A percentile compares a stretch with the other conserved stretches of the same genome.
Evolutionary conservation across 1,140 invertebrate species (phyloP).

Genomic region (Drosophila littoralis): DNA sequence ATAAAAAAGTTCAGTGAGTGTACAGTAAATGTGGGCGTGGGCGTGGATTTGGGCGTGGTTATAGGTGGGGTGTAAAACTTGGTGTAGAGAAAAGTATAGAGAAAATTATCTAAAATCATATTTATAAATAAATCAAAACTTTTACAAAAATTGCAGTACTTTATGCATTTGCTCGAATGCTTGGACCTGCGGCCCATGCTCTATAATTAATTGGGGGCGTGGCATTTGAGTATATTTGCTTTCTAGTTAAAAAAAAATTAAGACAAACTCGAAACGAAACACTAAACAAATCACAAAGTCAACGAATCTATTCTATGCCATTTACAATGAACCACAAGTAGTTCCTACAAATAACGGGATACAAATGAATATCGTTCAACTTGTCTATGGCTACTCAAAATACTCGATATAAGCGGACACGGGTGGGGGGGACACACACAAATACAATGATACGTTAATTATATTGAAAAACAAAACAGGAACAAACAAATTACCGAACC

Average conservation of each 20-base stretch:
- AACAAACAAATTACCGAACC: constrained; percentile 75
- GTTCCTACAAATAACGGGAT: constrained; percentile 60
- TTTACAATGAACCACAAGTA: constrained; percentile 42
- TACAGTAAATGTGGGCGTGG: constrained; percentile 35
- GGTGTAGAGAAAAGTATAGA: not conserved
- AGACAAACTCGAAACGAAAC: constrained; percentile 47
- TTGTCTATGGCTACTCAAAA: constrained; percentile 11
- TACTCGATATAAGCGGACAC: constrained; percentile 19
- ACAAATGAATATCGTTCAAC: constrained; percentile 41
- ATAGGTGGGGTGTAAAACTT: constrained; percentile 12
- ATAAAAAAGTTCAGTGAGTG: constrained; percentile 57
- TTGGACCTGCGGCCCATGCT: constrained; percentile 8
- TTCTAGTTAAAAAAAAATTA: constrained; percentile 16
- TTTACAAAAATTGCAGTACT: constrained; percentile 63
- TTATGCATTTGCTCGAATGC: constrained; percentile 76
- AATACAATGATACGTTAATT: constrained; percentile 37
- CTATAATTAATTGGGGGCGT: constrained; percentile 4
- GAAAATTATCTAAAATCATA: constrained; percentile 25
- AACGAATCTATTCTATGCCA: constrained; percentile 44
- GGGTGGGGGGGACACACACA: constrained; percentile 28
- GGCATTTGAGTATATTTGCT: not conserved
- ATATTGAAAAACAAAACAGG: constrained; percentile 55
- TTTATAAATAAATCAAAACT: constrained; percentile 17
- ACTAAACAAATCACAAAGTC: constrained; percentile 62
- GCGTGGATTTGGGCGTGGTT: not conserved